phyloP scores from a whole-genome alignment of 2,113 vertebrate genomes.

The Antigone vipio region DNA sequence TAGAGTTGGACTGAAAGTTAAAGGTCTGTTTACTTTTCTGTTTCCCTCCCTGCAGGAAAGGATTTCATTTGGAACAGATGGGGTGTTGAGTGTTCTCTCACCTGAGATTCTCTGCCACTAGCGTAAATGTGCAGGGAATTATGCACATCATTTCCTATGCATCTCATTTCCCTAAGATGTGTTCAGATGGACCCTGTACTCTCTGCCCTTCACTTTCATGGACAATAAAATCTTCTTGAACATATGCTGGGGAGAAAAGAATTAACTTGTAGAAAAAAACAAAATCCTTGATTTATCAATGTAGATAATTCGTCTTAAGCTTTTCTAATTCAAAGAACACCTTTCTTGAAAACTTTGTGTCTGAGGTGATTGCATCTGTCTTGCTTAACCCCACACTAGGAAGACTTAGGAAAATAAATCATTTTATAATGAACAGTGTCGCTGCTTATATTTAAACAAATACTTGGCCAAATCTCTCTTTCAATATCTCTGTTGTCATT shows the following conservation, averaged over 20 bases:
- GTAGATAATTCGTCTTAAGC: background rate
- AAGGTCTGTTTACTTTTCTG: background rate
- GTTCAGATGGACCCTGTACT: background rate
- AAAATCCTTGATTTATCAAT: background rate
- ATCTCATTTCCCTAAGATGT: background rate
- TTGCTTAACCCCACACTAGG: background rate
- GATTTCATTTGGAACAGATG: background rate
- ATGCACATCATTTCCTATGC: background rate
- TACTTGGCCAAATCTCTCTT: background rate
- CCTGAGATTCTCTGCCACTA: conserved; percentile 2
- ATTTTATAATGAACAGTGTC: background rate
- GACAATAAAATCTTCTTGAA: background rate
- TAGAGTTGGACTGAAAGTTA: background rate
- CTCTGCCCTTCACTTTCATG: background rate
- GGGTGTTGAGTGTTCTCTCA: background rate
- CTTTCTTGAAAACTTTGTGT: background rate
- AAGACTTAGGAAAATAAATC: background rate
- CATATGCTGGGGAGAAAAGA: background rate
- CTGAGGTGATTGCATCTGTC: background rate
- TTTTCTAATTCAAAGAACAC: background rate
- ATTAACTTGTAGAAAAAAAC: background rate
- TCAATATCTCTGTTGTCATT: background rate
- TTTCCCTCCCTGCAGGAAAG: background rate
- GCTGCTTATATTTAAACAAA: background rate
- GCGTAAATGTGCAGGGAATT: background rate